These are phyloP conservation scores for Xiphydria camelus DNA, from an alignment of 2,888 invertebrate species.

Conservation along the genomic window DNA sequence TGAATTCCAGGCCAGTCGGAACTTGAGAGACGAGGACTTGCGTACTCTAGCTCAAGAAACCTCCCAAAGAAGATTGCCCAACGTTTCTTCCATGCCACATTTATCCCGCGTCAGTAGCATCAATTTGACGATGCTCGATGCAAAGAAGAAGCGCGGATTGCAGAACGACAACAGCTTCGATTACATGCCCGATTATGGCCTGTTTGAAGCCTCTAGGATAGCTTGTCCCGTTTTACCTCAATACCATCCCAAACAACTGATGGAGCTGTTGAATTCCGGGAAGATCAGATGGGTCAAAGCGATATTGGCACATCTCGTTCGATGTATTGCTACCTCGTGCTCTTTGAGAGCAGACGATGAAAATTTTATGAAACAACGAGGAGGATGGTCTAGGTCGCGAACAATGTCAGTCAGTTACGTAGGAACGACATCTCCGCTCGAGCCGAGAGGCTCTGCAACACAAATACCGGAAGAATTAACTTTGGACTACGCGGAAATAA, in stretches of 20 bases:
- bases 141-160: slow-evolving; percentile 66
- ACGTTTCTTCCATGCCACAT: slow-evolving; percentile 78
- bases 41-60: slow-evolving; percentile 70
- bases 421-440: slow-evolving; percentile 77
- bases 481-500: slow-evolving; percentile 92
- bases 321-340: slow-evolving; percentile 66
- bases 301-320: slow-evolving; percentile 93
- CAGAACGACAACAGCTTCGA: slow-evolving; percentile 63
- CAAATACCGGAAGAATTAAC: slow-evolving; percentile 85
- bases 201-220: slow-evolving; percentile 96
- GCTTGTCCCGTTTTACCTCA: slow-evolving; percentile 98
- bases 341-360: slow-evolving; percentile 60
- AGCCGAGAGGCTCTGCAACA: slow-evolving; percentile 76
- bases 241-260: slow-evolving; percentile 98
- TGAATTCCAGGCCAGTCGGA: slow-evolving; percentile 73
- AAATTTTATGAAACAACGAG: slow-evolving; percentile 59
- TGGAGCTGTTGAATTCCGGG: slow-evolving; percentile 97
- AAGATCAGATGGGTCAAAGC: slow-evolving; percentile 98
- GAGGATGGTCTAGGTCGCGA: slow-evolving; percentile 82
- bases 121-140: slow-evolving; percentile 78
- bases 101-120: slow-evolving; percentile 83
- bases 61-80: slow-evolving; percentile 69
- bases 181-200: slow-evolving; percentile 90
- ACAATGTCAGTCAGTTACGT: slow-evolving; percentile 88
- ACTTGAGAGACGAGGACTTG: slow-evolving; percentile 72